A percentile compares a stretch with the other conserved stretches of the same genome.
phyloP scores from a whole-genome alignment of 64 coral and sea anemone species.

The Actinia tenebrosa region DNA sequence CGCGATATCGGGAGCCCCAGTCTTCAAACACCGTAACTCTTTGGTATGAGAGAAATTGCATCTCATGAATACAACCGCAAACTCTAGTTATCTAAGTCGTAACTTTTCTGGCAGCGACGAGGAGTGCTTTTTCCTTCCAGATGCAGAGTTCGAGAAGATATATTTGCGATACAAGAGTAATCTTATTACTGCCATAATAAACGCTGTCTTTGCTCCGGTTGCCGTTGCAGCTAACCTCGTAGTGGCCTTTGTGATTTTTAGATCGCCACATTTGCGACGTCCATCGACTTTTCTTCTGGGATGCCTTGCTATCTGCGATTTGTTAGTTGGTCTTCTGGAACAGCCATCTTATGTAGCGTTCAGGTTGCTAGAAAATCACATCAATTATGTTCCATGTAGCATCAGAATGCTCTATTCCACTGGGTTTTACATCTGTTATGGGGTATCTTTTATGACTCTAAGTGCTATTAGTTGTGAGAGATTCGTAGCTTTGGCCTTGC shows the following conservation, averaged over 20 bases:
- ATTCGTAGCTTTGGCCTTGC: conserved; percentile 55
- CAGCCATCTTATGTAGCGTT: conserved; percentile 56
- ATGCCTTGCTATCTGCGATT: conserved; percentile 59
- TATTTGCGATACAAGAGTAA: conserved; percentile 43
- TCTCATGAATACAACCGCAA: background rate
- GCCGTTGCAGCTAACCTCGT: conserved; percentile 52
- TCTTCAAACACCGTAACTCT: background rate
- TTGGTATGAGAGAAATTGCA: background rate
- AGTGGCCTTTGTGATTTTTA: conserved; percentile 37
- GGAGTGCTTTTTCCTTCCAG: conserved; percentile 34
- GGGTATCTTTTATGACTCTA: conserved; percentile 74
- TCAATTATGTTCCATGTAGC: conserved; percentile 50
- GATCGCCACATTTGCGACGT: conserved; percentile 30
- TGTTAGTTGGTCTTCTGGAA: conserved; percentile 37
- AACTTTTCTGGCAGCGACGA: background rate
- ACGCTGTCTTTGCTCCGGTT: conserved; percentile 50
- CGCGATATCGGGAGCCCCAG: background rate
- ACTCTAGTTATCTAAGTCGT: background rate
- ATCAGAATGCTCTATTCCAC: conserved; percentile 61
- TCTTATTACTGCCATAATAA: conserved; percentile 60
- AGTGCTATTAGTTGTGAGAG: conserved; percentile 75
- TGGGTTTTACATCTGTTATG: conserved; percentile 83
- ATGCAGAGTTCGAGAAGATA: conserved; percentile 25
- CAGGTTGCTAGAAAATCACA: conserved; percentile 52
- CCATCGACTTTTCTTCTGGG: conserved; percentile 61